Evolutionary conservation across 2,797 vertebrate species (phyloP).

Genomic region (Octomys mimax): DNA sequence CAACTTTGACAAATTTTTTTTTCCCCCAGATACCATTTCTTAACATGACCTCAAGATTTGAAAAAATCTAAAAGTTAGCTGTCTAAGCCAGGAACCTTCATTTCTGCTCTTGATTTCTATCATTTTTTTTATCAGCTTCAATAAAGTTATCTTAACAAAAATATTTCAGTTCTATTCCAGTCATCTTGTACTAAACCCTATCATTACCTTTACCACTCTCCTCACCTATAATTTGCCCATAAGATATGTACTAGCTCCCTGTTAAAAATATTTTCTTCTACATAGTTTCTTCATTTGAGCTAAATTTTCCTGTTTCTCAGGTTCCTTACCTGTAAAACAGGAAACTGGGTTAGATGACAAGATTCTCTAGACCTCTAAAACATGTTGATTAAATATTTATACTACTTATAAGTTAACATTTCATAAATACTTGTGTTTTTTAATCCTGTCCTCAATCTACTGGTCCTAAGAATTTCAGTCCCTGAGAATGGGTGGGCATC

Average conservation of each 20-base stretch:
- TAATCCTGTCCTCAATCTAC: neutral
- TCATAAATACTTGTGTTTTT: neutral
- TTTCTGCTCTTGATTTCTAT: slow-evolving; percentile 29
- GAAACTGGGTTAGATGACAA: neutral
- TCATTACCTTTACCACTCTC: neutral
- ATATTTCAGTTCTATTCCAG: neutral
- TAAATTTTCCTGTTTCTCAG: neutral
- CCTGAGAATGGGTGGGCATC: neutral
- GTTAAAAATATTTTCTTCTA: neutral
- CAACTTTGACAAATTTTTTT: slow-evolving; percentile 14
- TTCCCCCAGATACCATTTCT: slow-evolving; percentile 2
- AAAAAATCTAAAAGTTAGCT: neutral
- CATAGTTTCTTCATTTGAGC: neutral
- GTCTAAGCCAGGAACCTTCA: neutral
- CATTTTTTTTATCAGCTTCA: slow-evolving; percentile 16
- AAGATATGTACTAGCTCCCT: neutral
- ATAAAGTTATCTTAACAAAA: neutral
- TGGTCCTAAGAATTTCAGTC: slow-evolving; percentile 10
- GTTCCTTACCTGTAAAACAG: slow-evolving; percentile 33
- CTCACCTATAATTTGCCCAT: neutral
- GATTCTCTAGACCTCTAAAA: neutral
- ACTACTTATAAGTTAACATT: neutral
- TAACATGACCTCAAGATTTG: neutral
- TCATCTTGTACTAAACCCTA: neutral
- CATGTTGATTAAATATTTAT: neutral